These are phyloP conservation scores for Camelus bactrianus DNA, from an alignment of 2,113 vertebrate genomes.

Conservation along the genomic window DNA sequence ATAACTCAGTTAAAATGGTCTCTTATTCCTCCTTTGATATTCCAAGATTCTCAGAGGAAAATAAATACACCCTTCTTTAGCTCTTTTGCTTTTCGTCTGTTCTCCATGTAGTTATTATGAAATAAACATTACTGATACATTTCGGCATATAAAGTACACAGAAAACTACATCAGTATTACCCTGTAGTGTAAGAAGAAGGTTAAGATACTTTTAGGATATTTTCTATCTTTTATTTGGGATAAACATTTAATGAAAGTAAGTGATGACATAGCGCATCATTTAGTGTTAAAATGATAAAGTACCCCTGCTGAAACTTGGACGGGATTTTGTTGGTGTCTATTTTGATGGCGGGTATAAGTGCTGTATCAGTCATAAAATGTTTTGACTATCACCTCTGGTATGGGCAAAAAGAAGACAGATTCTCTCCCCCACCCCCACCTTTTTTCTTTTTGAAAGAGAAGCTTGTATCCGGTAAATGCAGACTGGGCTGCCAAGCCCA, in stretches of 20 bases:
- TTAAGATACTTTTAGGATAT: neutral
- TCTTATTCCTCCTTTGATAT: neutral
- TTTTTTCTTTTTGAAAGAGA: neutral
- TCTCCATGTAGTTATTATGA: neutral
- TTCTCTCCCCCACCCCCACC: neutral
- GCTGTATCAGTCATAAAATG: neutral
- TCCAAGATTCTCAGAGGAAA: neutral
- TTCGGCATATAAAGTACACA: neutral
- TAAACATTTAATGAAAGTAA: neutral
- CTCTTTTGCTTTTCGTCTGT: slow-evolving; percentile 7
- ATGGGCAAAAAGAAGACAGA: neutral
- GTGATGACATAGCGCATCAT: neutral
- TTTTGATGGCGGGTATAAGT: neutral
- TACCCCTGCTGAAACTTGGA: neutral
- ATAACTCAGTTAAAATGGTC: neutral
- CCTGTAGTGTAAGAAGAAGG: neutral
- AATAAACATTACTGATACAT: slow-evolving; percentile 2
- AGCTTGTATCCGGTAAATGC: neutral
- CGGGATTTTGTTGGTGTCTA: neutral
- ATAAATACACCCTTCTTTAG: neutral
- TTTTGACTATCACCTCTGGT: neutral
- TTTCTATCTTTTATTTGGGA: neutral
- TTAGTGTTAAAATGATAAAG: neutral
- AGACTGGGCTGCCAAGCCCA: neutral
- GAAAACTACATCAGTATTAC: neutral